phyloP scores from a whole-genome alignment of 2,888 invertebrate genomes.

The Thysanoteuthis rhombus region DNA sequence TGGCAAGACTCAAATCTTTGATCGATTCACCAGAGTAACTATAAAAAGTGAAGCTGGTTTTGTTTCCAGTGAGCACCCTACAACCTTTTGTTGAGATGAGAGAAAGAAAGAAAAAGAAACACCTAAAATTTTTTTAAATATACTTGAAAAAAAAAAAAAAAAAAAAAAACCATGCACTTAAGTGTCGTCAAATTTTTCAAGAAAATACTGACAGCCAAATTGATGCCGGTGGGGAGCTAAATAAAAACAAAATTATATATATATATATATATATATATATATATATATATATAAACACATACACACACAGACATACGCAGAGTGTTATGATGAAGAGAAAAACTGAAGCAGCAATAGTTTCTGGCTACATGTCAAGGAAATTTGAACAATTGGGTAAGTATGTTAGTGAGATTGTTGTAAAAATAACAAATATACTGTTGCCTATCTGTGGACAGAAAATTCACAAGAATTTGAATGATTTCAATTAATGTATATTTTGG shows the following conservation, averaged over 20 bases:
- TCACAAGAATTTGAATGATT: background rate
- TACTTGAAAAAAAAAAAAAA: too few relatives aligned
- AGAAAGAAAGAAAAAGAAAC: background rate
- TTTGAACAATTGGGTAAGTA: background rate
- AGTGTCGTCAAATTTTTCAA: background rate
- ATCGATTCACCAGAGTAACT: background rate
- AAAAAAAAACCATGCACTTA: background rate
- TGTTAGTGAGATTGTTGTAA: background rate
- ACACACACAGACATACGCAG: background rate
- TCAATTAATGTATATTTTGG: too few relatives aligned
- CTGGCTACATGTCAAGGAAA: background rate
- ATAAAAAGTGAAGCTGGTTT: background rate
- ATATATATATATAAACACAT: too few relatives aligned
- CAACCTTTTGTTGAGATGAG: background rate
- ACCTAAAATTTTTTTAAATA: background rate
- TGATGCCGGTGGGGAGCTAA: conserved; percentile 32
- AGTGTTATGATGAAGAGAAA: background rate
- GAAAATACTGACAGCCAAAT: background rate
- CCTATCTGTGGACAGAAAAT: background rate
- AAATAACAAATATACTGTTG: background rate
- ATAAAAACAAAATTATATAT: conserved; percentile 32
- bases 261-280: too few relatives aligned
- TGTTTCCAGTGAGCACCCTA: background rate
- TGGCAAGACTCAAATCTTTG: background rate
- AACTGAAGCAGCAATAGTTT: background rate